These are phyloP conservation scores for Cistogaster globosa DNA, from an alignment of 2,888 invertebrate species.

Conservation along the genomic window DNA sequence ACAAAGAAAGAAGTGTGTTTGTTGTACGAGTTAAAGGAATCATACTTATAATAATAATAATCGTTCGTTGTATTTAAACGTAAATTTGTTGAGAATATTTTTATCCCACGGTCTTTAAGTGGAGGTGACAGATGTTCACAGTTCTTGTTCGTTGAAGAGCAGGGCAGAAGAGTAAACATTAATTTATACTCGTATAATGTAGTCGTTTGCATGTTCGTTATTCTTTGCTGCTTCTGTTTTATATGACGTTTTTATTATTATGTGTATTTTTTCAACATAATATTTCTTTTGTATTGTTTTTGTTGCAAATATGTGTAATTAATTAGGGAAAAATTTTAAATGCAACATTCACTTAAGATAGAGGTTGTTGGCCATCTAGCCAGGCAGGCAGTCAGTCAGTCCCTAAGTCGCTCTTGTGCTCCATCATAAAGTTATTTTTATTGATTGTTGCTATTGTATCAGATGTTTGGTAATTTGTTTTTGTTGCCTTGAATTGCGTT, in stretches of 20 bases:
- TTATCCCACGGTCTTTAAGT: constrained; percentile 80
- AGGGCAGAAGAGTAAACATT: constrained; percentile 45
- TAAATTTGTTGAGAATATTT: constrained; percentile 74
- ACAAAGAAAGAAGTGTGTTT: constrained; percentile 73
- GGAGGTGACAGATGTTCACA: constrained; percentile 80
- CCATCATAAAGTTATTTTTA: constrained; percentile 48
- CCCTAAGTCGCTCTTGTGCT: not conserved
- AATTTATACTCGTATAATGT: constrained; percentile 33
- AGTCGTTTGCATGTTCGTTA: constrained; percentile 59
- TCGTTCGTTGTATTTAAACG: constrained; percentile 73
- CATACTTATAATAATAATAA: constrained; percentile 44
- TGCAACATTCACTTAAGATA: constrained; percentile 2
- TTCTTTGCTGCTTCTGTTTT: constrained; percentile 67
- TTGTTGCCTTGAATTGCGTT: constrained; percentile 1
- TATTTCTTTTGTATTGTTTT: constrained; percentile 22
- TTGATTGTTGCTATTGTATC: constrained; percentile 34
- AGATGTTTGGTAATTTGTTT: constrained; percentile 35
- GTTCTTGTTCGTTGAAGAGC: constrained; percentile 72
- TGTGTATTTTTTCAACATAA: constrained; percentile 12
- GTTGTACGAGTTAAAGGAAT: constrained; percentile 42
- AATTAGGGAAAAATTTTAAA: constrained; percentile 44
- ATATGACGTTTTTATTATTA: constrained; percentile 40
- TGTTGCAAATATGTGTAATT: constrained; percentile 65
- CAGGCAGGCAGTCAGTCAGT: not conserved
- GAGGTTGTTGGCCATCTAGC: constrained; percentile 29